These are phyloP conservation scores for Drosophila kurseongensis DNA, from an alignment of 1,140 invertebrate species.

Conservation along the genomic window DNA sequence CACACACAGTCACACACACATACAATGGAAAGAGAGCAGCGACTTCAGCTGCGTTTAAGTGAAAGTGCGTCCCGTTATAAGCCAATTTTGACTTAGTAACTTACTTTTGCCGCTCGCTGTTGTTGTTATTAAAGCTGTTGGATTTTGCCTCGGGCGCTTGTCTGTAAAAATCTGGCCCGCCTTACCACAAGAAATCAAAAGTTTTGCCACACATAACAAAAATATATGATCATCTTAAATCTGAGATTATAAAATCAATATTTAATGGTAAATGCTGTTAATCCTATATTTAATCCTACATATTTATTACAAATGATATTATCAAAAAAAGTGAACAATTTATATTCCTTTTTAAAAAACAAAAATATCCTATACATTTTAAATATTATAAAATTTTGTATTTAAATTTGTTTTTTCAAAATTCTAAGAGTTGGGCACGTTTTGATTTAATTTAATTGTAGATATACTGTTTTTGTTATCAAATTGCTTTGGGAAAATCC, in stretches of 20 bases:
- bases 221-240: background rate
- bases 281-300: too few relatives aligned
- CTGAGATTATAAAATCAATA: background rate
- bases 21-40: slow-evolving; percentile 3
- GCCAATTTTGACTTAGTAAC: slow-evolving; percentile 75
- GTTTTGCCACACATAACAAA: slow-evolving; percentile 42
- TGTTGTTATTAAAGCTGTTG: slow-evolving; percentile 7
- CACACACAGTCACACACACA: slow-evolving; percentile 1
- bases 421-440: too few relatives aligned
- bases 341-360: too few relatives aligned
- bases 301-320: too few relatives aligned
- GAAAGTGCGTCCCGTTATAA: slow-evolving; percentile 74
- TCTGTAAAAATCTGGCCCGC: slow-evolving; percentile 50
- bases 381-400: background rate
- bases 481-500: background rate
- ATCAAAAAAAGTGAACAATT: too few relatives aligned
- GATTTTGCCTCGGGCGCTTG: slow-evolving; percentile 49
- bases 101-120: slow-evolving; percentile 54
- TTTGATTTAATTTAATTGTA: background rate
- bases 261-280: background rate
- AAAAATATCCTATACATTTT: too few relatives aligned
- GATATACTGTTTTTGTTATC: too few relatives aligned
- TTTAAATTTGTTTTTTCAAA: too few relatives aligned
- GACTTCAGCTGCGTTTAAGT: slow-evolving; percentile 36
- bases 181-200: slow-evolving; percentile 66